A percentile compares a stretch with the other conserved stretches of the same genome.
phyloP scores from a whole-genome alignment of 2,888 invertebrate species.

The Perizoma flavofasciatum region DNA sequence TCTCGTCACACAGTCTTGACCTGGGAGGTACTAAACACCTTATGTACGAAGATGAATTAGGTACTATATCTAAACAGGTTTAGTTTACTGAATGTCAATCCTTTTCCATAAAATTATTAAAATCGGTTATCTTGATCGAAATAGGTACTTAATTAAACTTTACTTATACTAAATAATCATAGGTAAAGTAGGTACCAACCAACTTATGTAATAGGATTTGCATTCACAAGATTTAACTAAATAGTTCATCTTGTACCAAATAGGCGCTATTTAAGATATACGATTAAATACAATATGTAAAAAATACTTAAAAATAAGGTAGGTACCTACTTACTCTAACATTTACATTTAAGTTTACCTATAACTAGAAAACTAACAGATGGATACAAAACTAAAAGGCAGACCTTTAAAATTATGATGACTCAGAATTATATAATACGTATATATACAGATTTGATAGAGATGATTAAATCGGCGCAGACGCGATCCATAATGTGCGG shows the following conservation, averaged over 20 bases:
- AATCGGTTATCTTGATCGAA: too few relatives aligned
- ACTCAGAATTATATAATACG: slow-evolving; percentile 11
- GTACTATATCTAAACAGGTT: too few relatives aligned
- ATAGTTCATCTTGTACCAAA: slow-evolving; percentile 13
- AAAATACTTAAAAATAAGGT: background rate
- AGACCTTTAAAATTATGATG: slow-evolving; percentile 14
- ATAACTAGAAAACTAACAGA: slow-evolving; percentile 1
- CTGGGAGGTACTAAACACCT: too few relatives aligned
- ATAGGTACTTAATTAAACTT: too few relatives aligned
- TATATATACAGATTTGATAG: slow-evolving; percentile 12
- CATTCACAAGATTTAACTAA: background rate
- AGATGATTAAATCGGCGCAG: slow-evolving; percentile 2
- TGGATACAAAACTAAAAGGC: slow-evolving; percentile 12
- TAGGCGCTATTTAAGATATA: slow-evolving; percentile 9
- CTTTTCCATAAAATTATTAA: too few relatives aligned
- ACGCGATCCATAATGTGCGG: slow-evolving; percentile 1
- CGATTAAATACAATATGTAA: slow-evolving; percentile 1
- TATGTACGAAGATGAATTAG: too few relatives aligned
- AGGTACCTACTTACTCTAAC: background rate
- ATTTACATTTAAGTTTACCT: background rate
- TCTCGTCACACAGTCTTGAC: too few relatives aligned
- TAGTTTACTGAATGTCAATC: too few relatives aligned
- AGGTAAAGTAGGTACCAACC: too few relatives aligned
- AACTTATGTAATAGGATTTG: too few relatives aligned
- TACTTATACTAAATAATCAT: too few relatives aligned